phyloP scores from a whole-genome alignment of 1,140 invertebrate genomes.

The Aradophagus sp. region DNA sequence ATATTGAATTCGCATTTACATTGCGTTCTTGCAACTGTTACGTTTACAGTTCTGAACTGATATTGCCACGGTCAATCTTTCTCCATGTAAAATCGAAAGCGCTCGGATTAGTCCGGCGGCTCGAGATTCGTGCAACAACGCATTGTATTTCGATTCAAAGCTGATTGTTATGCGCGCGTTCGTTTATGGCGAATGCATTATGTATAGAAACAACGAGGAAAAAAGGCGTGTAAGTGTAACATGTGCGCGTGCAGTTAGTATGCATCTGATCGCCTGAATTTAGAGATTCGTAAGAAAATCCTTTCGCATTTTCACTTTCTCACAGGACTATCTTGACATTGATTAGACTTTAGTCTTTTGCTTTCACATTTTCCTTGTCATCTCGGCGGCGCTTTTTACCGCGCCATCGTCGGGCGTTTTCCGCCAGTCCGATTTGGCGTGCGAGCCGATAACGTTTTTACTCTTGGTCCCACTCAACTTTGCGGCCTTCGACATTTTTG shows the following conservation, averaged over 20 bases:
- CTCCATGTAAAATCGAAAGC: constrained; percentile 21
- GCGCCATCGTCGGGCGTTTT: constrained; percentile 17
- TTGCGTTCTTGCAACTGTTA: too few relatives aligned
- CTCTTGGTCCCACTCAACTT: neutral
- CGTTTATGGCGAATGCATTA: constrained; percentile 22
- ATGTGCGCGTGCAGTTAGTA: constrained; percentile 3
- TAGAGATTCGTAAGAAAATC: constrained; percentile 50
- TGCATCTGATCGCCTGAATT: constrained; percentile 46
- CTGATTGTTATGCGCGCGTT: constrained; percentile 26
- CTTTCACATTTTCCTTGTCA: constrained; percentile 59
- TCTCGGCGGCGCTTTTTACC: constrained; percentile 42
- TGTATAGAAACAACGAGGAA: constrained; percentile 19
- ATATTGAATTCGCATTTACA: too few relatives aligned
- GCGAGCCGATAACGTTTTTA: neutral
- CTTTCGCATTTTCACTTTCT: constrained; percentile 56
- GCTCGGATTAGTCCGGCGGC: constrained; percentile 12
- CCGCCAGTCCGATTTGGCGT: constrained; percentile 11
- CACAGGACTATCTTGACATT: constrained; percentile 50
- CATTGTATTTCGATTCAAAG: too few relatives aligned
- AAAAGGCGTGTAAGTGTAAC: constrained; percentile 44
- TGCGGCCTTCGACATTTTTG: too few relatives aligned
- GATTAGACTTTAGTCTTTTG: constrained; percentile 45
- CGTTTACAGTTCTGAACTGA: too few relatives aligned
- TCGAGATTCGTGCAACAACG: too few relatives aligned
- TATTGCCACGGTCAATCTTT: too few relatives aligned